Base-by-base conservation (phyloP, 2,797 vertebrate genomes). In the Eptatretus atami region DNA sequence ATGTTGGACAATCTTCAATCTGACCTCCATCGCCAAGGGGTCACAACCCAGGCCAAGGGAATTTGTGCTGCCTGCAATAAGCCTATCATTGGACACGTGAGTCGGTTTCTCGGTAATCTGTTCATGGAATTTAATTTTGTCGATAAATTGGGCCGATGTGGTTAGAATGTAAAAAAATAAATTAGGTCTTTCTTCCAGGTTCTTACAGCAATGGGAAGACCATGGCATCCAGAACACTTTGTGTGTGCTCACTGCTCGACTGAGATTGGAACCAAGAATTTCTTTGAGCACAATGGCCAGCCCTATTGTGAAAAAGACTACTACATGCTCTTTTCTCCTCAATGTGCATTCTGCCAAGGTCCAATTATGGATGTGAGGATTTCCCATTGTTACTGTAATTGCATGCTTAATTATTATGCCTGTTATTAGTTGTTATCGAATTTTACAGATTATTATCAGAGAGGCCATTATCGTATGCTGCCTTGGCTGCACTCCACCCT, bases 241-340 rank as follows among this genome's bases (percentile, higher is more conserved):
- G 86, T 92, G 69, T 93, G 86, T 72, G 87, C 84, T 69, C 86
- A 92, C 75, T 93, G 86, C 75, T 84, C 87, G 72, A 84, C 90
- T n/a, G 86, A 93, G 76, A 93, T 93, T 0, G 86, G 86, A 25
- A 88, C 86, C 3, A 80, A 79, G 65, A 93, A 90, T 75, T 93
- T 93, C 78, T 93, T 93, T 65, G 86, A 92, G 75, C 76, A 84
- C 9, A 84, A 93, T 0, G 82, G 86, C 5, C 81, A 79, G 70
- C 86, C 86, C 15, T 93, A 82, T 78, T 93, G 86, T 1, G 86
- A 92, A 78, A 86, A 78, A 69, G 86, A 93, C 71, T 92, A 93
- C 64, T 84, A 92, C 74, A 82, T 70, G 72, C 80, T 93, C 69
- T 93, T 93, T 73, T 90, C 86, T 1, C 84, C 86, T 0, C 81